Evolutionary conservation across 1,140 invertebrate species (phyloP), one percentile per base, ranked within the genome.

Genomic region (Atta colombica): DNA sequence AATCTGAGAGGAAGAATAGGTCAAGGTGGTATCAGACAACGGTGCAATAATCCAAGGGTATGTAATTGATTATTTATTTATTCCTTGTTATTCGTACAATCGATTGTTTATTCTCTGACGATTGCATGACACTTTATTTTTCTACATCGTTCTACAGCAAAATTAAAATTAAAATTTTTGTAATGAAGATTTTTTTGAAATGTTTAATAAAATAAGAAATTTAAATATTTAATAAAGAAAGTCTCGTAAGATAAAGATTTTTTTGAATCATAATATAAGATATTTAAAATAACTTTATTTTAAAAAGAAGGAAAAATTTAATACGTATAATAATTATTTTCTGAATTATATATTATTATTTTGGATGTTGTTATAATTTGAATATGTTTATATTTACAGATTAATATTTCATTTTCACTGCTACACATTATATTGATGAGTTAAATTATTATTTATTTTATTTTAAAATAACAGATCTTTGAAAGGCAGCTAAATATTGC

Each of bases 391-490:
- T 45, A 45, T 45, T 45, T 45, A 45, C 39, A 45, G 39, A 45
- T 45, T 45, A 45, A 45, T 8, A 10, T 45, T 45, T 10, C 39
- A 10, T 12, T 10, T 45, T 10, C 39, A 45, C 8, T 45, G 8
- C 39, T 45, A 10, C 39, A 8, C 39, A 45, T 45, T 10, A 45
- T 45, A 45, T 18, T 39, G n/a, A n/a, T 69, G n/a, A 69, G 12
- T 69, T 49, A 69, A 3, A 69, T 69, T 69, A 69, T 69, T 10
- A 25, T 25, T 69, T 45, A 68, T 12, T 68, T 49, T 69, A 49
- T 69, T 69, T 39, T 8, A 8, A 39, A 1, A 39, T 39, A 39
- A 39, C 7, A 39, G 35, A 39, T 39, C 6, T 39, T 7, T 8
- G 6, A 39, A 39, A 39, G 35, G 0, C 6, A 7, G 7, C 35